Evolutionary conservation across 2,888 invertebrate genomes (phyloP), one percentile per base, ranked within the genome.

Genomic region (Zhuqinia jingwanae): DNA sequence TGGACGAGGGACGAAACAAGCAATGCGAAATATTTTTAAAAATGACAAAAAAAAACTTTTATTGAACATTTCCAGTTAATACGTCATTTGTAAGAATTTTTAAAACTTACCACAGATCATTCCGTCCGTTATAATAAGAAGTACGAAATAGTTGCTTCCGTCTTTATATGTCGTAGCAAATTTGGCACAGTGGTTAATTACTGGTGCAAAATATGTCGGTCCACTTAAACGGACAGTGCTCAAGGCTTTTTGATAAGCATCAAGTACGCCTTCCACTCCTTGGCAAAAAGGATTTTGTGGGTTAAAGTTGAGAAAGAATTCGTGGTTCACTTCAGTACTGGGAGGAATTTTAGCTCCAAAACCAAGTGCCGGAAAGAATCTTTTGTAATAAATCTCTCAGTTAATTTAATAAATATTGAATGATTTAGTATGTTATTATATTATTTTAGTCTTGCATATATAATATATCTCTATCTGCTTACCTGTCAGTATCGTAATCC

Each of bases 51-150:
- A n/a, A n/a, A n/a, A n/a, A n/a, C n/a, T n/a, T n/a, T n/a, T n/a
- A n/a, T n/a, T n/a, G n/a, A n/a, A n/a, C n/a, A n/a, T n/a, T n/a
- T n/a, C n/a, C n/a, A n/a, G n/a, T n/a, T n/a, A n/a, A n/a, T n/a
- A n/a, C n/a, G n/a, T n/a, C n/a, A n/a, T n/a, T n/a, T n/a, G n/a
- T n/a, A n/a, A n/a, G 8, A 11, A 30, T n/a, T 42, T 22, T 11
- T 25, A 11, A 1, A 42, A 65, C 87, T 81, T 81, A 90, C 89
- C 91, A 73, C 91, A 91, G 75, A 95, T 94, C 78, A 94, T 93
- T 2, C 94, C 94, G 91, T 94, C 95, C 1, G 95, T 95, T 63
- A 95, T 93, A 78, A 95, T 94, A 63, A 95, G 92, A 56, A 95
- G 92, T 56, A 95, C 94, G 92, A 94, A 94, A 91, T 95, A 95